phyloP scores from a whole-genome alignment of 2,797 vertebrate species.

The Kryptopterus vitreolus region DNA sequence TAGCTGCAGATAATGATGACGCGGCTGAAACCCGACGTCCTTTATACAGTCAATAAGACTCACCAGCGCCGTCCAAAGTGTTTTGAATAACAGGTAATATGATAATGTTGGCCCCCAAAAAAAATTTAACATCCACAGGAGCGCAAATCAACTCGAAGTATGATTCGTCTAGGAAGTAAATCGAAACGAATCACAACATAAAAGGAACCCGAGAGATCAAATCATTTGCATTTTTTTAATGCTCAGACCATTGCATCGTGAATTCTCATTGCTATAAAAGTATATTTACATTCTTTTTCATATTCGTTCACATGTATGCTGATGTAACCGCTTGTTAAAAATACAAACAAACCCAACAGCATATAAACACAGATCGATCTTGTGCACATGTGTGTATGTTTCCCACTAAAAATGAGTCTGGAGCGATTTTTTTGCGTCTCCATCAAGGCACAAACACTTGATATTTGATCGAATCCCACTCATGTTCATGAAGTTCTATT shows the following conservation, averaged over 20 bases:
- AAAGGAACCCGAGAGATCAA: neutral
- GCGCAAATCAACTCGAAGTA: too few relatives aligned
- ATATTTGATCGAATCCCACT: neutral
- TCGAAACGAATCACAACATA: neutral
- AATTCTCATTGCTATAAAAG: neutral
- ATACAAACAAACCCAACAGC: neutral
- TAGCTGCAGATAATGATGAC: neutral
- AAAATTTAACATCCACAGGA: neutral
- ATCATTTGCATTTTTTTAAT: neutral
- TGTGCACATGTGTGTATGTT: neutral
- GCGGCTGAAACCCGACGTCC: neutral
- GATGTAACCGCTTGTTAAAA: neutral
- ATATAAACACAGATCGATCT: neutral
- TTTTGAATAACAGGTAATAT: neutral
- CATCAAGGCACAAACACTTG: neutral
- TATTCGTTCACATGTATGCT: too few relatives aligned
- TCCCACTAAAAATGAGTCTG: neutral
- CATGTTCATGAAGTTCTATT: neutral
- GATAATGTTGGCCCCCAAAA: neutral
- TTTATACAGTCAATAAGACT: constrained; percentile 15
- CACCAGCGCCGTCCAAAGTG: neutral
- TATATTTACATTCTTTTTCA: too few relatives aligned
- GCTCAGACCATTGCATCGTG: neutral
- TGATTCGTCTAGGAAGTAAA: too few relatives aligned
- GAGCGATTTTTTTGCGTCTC: neutral